Evolutionary conservation across 92 coral and sea anemone genomes (phyloP), one percentile per base, ranked within the genome.

Genomic region (Desmophyllum pertusum): DNA sequence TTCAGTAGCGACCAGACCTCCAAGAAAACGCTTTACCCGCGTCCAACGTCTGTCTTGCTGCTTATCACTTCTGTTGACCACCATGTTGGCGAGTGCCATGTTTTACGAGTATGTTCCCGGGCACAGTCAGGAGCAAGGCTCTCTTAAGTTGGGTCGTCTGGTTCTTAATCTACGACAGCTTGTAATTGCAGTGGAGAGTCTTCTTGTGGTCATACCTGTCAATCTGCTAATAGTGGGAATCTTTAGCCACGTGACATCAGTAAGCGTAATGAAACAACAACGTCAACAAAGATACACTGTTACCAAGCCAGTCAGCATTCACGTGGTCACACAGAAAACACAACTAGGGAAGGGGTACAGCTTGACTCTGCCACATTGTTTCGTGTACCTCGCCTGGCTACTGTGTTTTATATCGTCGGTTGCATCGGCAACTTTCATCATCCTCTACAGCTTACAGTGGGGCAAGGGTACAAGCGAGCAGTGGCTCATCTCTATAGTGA

Each of bases 81-180:
- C 92, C 35, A 93, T 91, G 94, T 71, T 93, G 35, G 91, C 88
- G 13, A 91, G 88, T 42, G 97, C 97, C 53, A 93, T 93, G 97
- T 93, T 93, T 81, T 93, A 93, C 46, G 66, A 80, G 66, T 42
- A 30, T 27, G 76, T 73, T 19, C 75, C 68, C 73, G 41, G 70
- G 71, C 21, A 23, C 23, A 13, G 75, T 78, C 36, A 25, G 42
- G 23, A 78, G 67, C 48, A 51, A 78, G 46, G 83, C 78, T 51
- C 88, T 0, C 4, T 90, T 5, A 86, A 62, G 72, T 29, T 90
- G 51, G 93, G 93, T 2, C 85, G 88, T 37, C 51, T 90, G 19
- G 74, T 81, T 9, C 75, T 90, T 3, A 84, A 86, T 45, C 80
- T 90, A 48, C 81, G 93, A 27, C 88, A 90, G 62, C 55, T 90